Evolutionary conservation across 37 sponge, comb jelly and placozoan species (phyloP), one percentile per base, ranked within the genome.

Genomic region (Bolinopsis microptera): DNA sequence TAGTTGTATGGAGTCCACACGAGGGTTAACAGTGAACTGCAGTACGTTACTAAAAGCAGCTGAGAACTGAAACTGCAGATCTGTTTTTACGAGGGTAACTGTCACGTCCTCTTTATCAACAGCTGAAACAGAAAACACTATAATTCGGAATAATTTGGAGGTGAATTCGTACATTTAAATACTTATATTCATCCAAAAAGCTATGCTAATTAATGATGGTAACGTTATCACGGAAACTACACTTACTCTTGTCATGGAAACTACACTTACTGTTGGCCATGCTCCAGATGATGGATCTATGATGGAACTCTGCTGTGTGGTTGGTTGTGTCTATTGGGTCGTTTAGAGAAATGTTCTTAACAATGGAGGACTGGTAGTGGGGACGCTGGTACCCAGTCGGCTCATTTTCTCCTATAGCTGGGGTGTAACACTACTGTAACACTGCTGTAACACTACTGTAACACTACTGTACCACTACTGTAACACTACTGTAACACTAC

Each of bases 221-320:
- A n/a, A n/a, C n/a, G n/a, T n/a, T n/a, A n/a, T n/a, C n/a, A n/a
- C n/a, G n/a, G n/a, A n/a, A n/a, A n/a, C n/a, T n/a, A n/a, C n/a
- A n/a, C n/a, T n/a, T n/a, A n/a, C n/a, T n/a, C n/a, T n/a, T n/a
- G n/a, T n/a, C n/a, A n/a, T n/a, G n/a, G 61, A 48, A 18, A n/a
- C 18, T 72, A 36, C 30, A 80, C 90, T 86, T 27, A 86, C 90
- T 41, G 61, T 86, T 86, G 30, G 90, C 90, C 90, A 86, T 86
- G 27, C 38, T 41, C 90, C 90, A 86, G 3, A 86, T 23, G 61
- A 86, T 39, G 31, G 90, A 86, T 40, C 90, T 39, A 48, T 86
- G 90, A 27, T 86, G 90, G 30, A 86, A 86, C 90, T 86, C 90
- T 0, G 61, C 90, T 16, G 90, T 86, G 31, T 86, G 90, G 61